Percentiles rank a stretch among this genome's conserved stretches.
Conservation (phyloP, 2,888 invertebrate species). For the Bimastos eiseni region DNA sequence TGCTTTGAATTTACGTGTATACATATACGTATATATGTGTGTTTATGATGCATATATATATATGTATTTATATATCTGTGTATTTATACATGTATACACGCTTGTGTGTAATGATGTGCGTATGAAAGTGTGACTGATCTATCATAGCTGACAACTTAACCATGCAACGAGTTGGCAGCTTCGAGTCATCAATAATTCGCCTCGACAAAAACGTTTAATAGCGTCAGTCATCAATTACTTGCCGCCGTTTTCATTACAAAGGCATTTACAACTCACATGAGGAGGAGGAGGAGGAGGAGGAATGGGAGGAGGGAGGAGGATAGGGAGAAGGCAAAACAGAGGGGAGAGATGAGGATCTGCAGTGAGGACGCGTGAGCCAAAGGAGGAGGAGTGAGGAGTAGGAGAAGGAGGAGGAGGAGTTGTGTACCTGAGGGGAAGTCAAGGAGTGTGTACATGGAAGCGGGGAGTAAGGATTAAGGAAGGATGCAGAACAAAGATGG, state of each 20-base stretch:
- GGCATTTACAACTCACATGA: not conserved
- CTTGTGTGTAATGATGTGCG: not conserved
- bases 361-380: not conserved
- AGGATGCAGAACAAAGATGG: too few species aligned
- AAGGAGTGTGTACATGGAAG: too few species aligned
- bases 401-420: not conserved
- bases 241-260: not conserved
- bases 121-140: not conserved
- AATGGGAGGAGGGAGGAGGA: not conserved
- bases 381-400: not conserved
- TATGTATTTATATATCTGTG: not conserved
- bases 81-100: not conserved
- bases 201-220: not conserved
- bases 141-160: conserved; percentile 13
- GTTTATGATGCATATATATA: too few species aligned
- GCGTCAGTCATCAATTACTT: conserved; percentile 4
- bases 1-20: too few species aligned
- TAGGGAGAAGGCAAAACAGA: not conserved
- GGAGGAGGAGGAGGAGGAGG: not conserved
- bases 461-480: too few species aligned
- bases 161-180: not conserved
- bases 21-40: too few species aligned
- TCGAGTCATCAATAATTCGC: not conserved
- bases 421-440: too few species aligned
- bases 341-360: not conserved